These are phyloP conservation scores for Pararge aegeria DNA, from an alignment of 1,140 invertebrate species.

Conservation along the genomic window DNA sequence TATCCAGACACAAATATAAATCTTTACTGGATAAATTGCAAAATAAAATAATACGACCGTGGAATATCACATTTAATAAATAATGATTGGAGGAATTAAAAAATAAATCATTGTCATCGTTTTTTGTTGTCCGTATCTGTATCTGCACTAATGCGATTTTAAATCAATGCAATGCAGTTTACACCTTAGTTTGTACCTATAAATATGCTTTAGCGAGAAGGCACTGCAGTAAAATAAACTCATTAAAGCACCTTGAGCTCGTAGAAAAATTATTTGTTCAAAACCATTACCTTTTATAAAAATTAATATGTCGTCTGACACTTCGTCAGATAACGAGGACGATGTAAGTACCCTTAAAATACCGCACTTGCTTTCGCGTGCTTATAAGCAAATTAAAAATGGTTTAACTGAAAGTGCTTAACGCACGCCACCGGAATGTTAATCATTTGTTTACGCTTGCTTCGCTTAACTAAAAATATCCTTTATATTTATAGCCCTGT, in stretches of 20 bases:
- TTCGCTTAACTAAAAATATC: conserved; percentile 52
- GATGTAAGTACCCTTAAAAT: conserved; percentile 35
- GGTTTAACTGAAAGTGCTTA: conserved; percentile 32
- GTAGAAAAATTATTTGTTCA: background rate
- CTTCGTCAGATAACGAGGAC: conserved; percentile 17
- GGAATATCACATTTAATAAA: too few species aligned
- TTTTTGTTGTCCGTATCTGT: conserved; percentile 30
- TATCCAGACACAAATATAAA: too few species aligned
- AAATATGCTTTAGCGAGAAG: conserved; percentile 28
- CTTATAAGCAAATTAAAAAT: conserved; percentile 26
- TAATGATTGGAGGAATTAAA: background rate
- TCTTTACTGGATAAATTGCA: too few species aligned
- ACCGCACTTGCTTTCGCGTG: conserved; percentile 26
- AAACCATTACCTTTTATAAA: background rate
- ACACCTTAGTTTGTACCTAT: conserved; percentile 27
- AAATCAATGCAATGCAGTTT: conserved; percentile 48
- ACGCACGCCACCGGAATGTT: conserved; percentile 55
- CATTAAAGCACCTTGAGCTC: conserved; percentile 1
- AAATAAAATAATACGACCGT: too few species aligned
- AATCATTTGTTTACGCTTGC: conserved; percentile 71
- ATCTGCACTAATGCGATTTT: conserved; percentile 34
- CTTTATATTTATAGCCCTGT: conserved; percentile 61
- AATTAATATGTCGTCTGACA: conserved; percentile 28
- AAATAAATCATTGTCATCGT: background rate
- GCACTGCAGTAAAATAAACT: conserved; percentile 22